Conservation (phyloP, 2,888 invertebrate genomes). For the Timandra comae region DNA sequence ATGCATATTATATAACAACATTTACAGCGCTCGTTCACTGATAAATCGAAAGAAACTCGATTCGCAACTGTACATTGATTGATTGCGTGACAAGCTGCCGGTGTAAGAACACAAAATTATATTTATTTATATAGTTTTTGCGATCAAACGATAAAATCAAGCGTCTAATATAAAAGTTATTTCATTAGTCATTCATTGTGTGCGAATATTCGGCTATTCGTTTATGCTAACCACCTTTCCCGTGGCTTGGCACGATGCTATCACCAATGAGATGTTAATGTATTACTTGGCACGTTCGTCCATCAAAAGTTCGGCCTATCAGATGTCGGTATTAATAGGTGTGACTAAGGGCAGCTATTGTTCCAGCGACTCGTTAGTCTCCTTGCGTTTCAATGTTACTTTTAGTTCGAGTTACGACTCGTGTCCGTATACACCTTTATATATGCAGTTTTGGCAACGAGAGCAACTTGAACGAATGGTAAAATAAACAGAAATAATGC, state of each 20-base stretch:
- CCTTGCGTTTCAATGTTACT: slow-evolving; percentile 32
- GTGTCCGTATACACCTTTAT: slow-evolving; percentile 34
- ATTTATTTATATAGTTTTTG: slow-evolving; percentile 11
- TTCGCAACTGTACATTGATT: slow-evolving; percentile 30
- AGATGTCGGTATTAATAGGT: slow-evolving; percentile 53
- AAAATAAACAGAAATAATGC: background rate
- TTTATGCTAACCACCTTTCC: slow-evolving; percentile 36
- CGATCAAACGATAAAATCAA: slow-evolving; percentile 22
- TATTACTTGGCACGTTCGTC: slow-evolving; percentile 63
- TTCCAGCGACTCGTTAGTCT: slow-evolving; percentile 31
- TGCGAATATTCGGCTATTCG: slow-evolving; percentile 28
- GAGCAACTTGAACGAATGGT: slow-evolving; percentile 7
- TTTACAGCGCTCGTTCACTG: slow-evolving; percentile 17
- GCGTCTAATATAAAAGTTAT: slow-evolving; percentile 24
- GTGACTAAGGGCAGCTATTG: slow-evolving; percentile 38
- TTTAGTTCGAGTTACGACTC: slow-evolving; percentile 28
- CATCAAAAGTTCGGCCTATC: slow-evolving; percentile 45
- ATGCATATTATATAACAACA: slow-evolving; percentile 24
- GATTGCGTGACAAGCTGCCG: slow-evolving; percentile 26
- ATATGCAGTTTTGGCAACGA: slow-evolving; percentile 26
- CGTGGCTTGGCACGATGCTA: slow-evolving; percentile 49
- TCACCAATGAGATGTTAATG: slow-evolving; percentile 67
- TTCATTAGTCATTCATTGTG: slow-evolving; percentile 32
- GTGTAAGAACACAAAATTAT: slow-evolving; percentile 7
- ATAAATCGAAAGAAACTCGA: slow-evolving; percentile 27